These are phyloP conservation scores for Thunnus albacares DNA, from an alignment of 2,797 vertebrate species.

Conservation along the genomic window DNA sequence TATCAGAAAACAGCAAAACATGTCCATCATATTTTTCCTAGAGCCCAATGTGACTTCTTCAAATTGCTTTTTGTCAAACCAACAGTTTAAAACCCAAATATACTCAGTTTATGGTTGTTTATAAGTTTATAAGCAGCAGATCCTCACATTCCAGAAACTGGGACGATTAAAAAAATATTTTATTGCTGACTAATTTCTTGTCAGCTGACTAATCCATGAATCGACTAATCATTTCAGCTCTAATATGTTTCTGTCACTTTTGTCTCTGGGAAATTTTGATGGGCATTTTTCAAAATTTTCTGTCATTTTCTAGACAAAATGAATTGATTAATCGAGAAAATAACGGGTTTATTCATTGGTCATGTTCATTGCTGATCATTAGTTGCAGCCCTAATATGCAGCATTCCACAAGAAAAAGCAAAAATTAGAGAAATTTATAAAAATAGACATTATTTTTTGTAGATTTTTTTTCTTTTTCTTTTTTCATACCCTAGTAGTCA, in stretches of 20 bases:
- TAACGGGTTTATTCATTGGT: background rate
- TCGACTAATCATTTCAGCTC: background rate
- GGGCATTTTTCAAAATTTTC: background rate
- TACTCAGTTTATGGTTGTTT: background rate
- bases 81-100: background rate
- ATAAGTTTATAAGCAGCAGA: background rate
- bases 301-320: slow-evolving; percentile 1
- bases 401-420: background rate
- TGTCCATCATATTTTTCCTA: too few species aligned
- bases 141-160: background rate
- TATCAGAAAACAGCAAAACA: too few species aligned
- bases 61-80: background rate
- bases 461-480: background rate
- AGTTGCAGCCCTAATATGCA: too few species aligned
- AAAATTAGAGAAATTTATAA: background rate
- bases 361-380: too few species aligned
- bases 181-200: background rate
- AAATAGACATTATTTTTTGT: background rate
- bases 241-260: background rate
- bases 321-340: background rate
- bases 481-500: background rate
- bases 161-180: background rate
- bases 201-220: background rate
- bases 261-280: background rate
- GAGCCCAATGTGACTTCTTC: too few species aligned